A percentile compares a stretch with the other conserved stretches of the same genome.
Conservation (phyloP, 2,888 invertebrate species). For the Catonia carolina region DNA sequence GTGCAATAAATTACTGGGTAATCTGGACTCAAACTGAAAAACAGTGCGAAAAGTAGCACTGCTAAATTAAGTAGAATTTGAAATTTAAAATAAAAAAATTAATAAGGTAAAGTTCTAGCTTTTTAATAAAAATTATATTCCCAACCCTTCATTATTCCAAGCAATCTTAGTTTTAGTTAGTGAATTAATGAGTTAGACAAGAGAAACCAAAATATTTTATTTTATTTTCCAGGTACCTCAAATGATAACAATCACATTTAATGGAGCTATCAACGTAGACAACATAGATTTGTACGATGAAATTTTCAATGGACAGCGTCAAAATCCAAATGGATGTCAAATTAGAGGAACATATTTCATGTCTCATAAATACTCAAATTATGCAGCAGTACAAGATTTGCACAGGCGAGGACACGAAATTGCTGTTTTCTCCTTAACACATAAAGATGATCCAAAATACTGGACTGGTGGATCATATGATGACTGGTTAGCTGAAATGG, state of each 20-base stretch:
- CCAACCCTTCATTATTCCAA: no score
- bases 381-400: constrained; percentile 81
- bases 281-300: constrained; percentile 89
- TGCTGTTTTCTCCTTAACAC: constrained; percentile 83
- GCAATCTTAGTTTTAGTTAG: no score
- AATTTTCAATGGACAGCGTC: constrained; percentile 74
- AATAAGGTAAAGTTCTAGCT: no score
- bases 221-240: constrained; percentile 58
- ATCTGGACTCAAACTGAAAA: no score
- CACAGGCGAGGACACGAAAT: constrained; percentile 89
- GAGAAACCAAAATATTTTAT: background rate
- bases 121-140: no score
- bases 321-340: constrained; percentile 84
- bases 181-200: no score
- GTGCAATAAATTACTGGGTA: no score
- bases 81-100: no score
- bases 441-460: constrained; percentile 86
- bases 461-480: constrained; percentile 83
- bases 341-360: constrained; percentile 87
- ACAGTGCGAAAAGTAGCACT: no score
- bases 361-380: constrained; percentile 87
- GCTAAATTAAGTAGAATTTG: no score
- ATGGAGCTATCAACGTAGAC: constrained; percentile 87
- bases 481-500: constrained; percentile 93
- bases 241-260: constrained; percentile 89